Base-by-base conservation (phyloP, 2,113 vertebrate species). In the Hydropotes inermis region DNA sequence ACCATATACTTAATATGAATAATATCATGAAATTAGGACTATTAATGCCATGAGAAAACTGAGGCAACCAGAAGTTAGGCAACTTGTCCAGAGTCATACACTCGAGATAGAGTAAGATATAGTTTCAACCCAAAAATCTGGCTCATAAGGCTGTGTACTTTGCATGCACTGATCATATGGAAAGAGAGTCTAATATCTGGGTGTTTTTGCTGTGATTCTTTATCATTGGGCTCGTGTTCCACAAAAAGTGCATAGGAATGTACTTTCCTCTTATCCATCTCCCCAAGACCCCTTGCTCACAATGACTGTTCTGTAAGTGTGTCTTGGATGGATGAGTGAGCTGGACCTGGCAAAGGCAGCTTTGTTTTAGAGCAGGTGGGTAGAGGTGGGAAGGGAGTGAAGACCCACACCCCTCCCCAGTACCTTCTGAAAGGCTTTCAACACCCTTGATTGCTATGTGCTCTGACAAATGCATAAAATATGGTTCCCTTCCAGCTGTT, bases 391-490 rank as follows among this genome's bases (percentile, higher is more conserved):
- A 92, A 21, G n/a, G 95, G 67, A 91, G 87, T 91, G 95, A 70
- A 61, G 91, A 60, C 86, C 60, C 58, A 78, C 45, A 57, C 15
- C 47, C 81, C 79, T 94, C 82, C 86, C 70, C 43, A 36, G 57
- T 82, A 87, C 93, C 64, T 95, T 94, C 83, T 93, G 89, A 97
- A 98, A 98, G 87, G 60, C 95, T 98, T 97, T 98, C 97, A 97
- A 89, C 97, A 98, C 95, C 70, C 89, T 96, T 96, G 95, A 97
- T 95, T 98, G 89, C 97, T 93, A 93, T 98, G 91, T 91, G 61
- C 89, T 94, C 94, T 97, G 95, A 97, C 93, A 98, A 97, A 96
- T 92, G 83, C 83, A 96, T 98, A 89, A 98, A 98, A 97, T 98
- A 98, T 70, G 57, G 95, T 89, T 84, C 74, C 91, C 61, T 95